phyloP scores from a whole-genome alignment of 2,888 invertebrate species.

The Nipponacmea schrenckii region DNA sequence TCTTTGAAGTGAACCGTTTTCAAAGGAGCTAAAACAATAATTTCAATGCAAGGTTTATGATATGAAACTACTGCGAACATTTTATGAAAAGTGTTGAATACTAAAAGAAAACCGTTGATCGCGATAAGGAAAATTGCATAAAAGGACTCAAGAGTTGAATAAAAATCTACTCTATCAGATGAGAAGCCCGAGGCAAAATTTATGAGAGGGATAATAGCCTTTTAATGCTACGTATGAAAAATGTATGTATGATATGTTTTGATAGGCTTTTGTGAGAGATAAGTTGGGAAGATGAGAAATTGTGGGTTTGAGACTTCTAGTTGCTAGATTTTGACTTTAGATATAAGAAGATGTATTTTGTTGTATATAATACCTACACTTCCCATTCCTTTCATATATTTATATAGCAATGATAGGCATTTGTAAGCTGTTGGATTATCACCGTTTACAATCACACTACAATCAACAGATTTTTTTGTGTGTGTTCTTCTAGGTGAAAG shows the following conservation, averaged over 20 bases:
- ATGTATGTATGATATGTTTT: slow-evolving; percentile 1
- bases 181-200: not conserved
- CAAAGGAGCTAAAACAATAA: not conserved
- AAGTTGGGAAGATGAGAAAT: slow-evolving; percentile 6
- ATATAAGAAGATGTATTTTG: not conserved
- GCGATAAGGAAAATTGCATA: slow-evolving; percentile 4
- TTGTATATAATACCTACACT: too few relatives aligned
- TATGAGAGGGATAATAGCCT: not conserved
- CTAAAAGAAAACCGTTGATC: not conserved
- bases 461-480: too few relatives aligned
- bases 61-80: too few relatives aligned
- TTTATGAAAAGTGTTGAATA: too few relatives aligned
- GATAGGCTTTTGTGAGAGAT: not conserved
- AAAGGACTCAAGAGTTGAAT: not conserved
- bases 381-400: too few relatives aligned
- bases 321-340: not conserved
- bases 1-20: slow-evolving; percentile 2
- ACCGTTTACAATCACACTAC: too few relatives aligned
- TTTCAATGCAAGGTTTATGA: too few relatives aligned
- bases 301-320: not conserved
- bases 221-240: slow-evolving; percentile 1
- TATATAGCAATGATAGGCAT: too few relatives aligned
- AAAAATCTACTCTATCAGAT: not conserved
- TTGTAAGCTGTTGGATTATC: too few relatives aligned
- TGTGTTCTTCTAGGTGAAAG: too few relatives aligned